phyloP scores from a whole-genome alignment of 1,140 invertebrate species.

The Drosophila pseudoananassae region DNA sequence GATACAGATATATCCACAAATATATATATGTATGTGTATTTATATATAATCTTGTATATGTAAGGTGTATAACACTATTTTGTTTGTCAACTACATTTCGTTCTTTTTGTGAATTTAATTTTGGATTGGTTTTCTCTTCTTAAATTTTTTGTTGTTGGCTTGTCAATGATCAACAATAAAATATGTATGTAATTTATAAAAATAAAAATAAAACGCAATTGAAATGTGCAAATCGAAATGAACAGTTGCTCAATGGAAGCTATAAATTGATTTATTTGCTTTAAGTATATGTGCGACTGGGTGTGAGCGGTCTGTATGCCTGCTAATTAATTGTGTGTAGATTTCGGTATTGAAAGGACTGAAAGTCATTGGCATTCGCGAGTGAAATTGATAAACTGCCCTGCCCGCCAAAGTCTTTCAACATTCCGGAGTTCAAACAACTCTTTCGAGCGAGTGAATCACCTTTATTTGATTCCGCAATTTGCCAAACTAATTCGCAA shows the following conservation, averaged over 20 bases:
- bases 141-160: too few relatives aligned
- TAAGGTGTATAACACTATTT: conserved; percentile 47
- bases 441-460: background rate
- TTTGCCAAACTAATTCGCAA: conserved; percentile 20
- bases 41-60: conserved; percentile 38
- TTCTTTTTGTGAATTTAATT: conserved; percentile 46
- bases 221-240: conserved; percentile 26
- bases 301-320: background rate
- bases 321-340: conserved; percentile 22
- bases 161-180: background rate
- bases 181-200: too few relatives aligned
- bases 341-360: conserved; percentile 6
- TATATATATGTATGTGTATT: conserved; percentile 26
- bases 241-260: conserved; percentile 26
- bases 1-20: background rate
- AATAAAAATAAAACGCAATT: conserved; percentile 17
- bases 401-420: background rate
- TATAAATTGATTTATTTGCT: conserved; percentile 30
- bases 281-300: conserved; percentile 11
- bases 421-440: conserved; percentile 15
- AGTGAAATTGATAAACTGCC: conserved; percentile 17
- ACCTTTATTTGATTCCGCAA: conserved; percentile 3
- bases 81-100: conserved; percentile 44
- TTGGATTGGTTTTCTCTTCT: conserved; percentile 4
- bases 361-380: conserved; percentile 18